Evolutionary conservation across 2,113 vertebrate species (phyloP), one percentile per base, ranked within the genome.

Genomic region (Pionites leucogaster): DNA sequence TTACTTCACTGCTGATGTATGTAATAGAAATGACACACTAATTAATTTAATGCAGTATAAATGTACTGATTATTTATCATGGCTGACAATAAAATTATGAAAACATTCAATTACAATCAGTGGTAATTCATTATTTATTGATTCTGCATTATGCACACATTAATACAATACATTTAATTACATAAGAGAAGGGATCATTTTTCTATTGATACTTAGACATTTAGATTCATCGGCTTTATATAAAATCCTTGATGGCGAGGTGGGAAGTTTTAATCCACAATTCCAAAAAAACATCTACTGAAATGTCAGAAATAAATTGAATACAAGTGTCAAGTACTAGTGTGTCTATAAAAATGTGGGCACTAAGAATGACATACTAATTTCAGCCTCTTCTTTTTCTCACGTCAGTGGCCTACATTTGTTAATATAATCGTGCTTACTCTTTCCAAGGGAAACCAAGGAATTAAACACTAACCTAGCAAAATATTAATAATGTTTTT

Each of bases 41-140:
- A 98, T 98, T 98, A 98, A 98, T 99, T 98, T 98, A 98, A 97
- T 98, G 94, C 96, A 97, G 95, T 97, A 97, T 98, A 98, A 98
- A 97, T 97, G 96, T 97, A 98, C 98, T 98, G 98, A 98, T 98
- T 98, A 98, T 98, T 98, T 98, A 98, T 98, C 97, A 98, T 95
- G 89, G 92, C 96, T 98, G 98, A 98, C 98, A 98, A 98, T 98
- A 98, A 97, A 98, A 98, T 98, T 98, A 98, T 98, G 97, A 98
- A 98, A 98, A 98, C 97, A 98, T 98, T 98, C 97, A 98, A 98
- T 98, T 98, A 98, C 92, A 98, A 98, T 98, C 97, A 98, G 95
- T 95, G 82, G 93, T 97, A 98, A 98, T 98, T 98, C 98, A 98
- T 98, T 98, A 98, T 98, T 98, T 98, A 98, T 98, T 98, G 98